phyloP scores from a whole-genome alignment of 2,797 vertebrate species.

The Acanthurus leucopareius region DNA sequence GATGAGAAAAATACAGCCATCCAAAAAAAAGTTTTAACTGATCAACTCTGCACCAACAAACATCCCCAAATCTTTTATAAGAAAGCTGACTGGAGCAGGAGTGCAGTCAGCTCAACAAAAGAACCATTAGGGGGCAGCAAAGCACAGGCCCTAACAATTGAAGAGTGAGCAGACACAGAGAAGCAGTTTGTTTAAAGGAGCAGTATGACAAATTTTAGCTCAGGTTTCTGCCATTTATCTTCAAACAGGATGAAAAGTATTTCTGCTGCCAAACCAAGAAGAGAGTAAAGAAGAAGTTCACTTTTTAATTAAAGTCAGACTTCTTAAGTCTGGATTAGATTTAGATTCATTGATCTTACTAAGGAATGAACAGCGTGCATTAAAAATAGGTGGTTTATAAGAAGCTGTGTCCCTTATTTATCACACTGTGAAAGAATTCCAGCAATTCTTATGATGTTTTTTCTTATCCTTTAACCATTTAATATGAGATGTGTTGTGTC shows the following conservation, averaged over 20 bases:
- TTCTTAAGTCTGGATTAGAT: no score
- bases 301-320: no score
- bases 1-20: not conserved
- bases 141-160: not conserved
- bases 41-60: slow-evolving; percentile 4
- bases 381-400: no score
- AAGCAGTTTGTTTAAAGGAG: not conserved
- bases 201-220: slow-evolving; percentile 1
- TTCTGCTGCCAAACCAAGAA: slow-evolving; percentile 3
- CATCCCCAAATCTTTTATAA: not conserved
- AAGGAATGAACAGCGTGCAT: no score
- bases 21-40: slow-evolving; percentile 2
- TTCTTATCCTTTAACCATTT: no score
- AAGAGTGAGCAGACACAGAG: not conserved
- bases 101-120: not conserved
- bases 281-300: slow-evolving; percentile 22
- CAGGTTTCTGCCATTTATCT: not conserved
- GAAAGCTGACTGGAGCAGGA: not conserved
- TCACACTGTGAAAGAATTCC: no score
- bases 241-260: slow-evolving; percentile 2
- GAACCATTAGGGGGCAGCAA: slow-evolving; percentile 69
- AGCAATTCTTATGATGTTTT: no score
- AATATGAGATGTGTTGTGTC: no score
- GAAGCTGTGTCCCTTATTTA: no score
- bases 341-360: no score